Percentiles rank a stretch among this genome's conserved stretches.
These are phyloP conservation scores for Hycleus cichorii DNA, from an alignment of 1,140 invertebrate species.

Conservation along the genomic window DNA sequence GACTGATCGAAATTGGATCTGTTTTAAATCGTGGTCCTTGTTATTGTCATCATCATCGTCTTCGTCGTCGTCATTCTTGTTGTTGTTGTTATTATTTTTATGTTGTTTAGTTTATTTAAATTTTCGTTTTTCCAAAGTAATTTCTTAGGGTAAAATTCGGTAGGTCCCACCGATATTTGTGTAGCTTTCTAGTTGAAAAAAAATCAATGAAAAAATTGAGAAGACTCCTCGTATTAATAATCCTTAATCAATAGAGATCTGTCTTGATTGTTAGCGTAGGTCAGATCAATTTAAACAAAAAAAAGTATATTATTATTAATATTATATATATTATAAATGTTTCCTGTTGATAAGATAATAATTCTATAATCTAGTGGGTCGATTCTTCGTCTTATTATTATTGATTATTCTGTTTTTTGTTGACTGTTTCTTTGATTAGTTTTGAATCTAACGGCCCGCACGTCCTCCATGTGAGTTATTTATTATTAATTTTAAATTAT, in stretches of 20 bases:
- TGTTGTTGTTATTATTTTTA: not conserved
- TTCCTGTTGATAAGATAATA: conserved; percentile 42
- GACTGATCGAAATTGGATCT: conserved; percentile 3
- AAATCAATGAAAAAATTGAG: conserved; percentile 28
- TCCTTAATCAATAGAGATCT: conserved; percentile 33
- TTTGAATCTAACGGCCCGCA: not conserved
- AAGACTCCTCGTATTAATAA: conserved; percentile 29
- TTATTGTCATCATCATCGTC: not conserved
- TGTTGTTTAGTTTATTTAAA: not conserved
- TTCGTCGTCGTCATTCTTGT: not conserved
- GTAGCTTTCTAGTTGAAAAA: conserved; percentile 28
- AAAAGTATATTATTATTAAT: conserved; percentile 23
- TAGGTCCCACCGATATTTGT: conserved; percentile 23
- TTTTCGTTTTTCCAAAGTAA: not conserved
- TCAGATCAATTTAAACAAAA: conserved; percentile 34
- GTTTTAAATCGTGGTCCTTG: not conserved
- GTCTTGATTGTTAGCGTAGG: conserved; percentile 39
- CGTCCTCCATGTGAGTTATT: conserved; percentile 32
- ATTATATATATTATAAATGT: conserved; percentile 40
- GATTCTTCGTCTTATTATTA: not conserved
- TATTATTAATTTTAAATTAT: conserved; percentile 33
- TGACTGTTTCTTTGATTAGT: not conserved
- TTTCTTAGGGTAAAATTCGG: not conserved
- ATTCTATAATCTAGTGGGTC: conserved; percentile 34
- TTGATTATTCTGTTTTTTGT: not conserved